Evolutionary conservation across 37 sponge, comb jelly and placozoan species (phyloP), one percentile per base, ranked within the genome.

Genomic region (Halichondria panicea): DNA sequence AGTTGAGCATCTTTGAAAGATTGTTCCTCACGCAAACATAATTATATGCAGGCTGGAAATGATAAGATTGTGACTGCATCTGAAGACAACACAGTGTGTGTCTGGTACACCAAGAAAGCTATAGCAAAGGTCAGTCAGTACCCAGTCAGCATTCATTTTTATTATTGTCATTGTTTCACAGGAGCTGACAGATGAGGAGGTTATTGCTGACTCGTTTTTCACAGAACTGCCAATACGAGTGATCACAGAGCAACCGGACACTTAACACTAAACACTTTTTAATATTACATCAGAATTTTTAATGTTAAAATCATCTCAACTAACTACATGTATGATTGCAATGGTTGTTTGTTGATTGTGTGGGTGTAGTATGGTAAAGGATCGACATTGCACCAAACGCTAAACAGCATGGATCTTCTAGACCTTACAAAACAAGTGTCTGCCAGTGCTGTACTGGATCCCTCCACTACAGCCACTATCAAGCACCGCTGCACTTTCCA

Each of bases 71-170:
- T 91, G 28, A 87, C 74, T 52, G 71, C 75, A 18, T 52, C 84
- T 18, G 70, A 65, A 28, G 92, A 91, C 43, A 34, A 63, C 61
- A 83, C 88, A 27, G 55, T 91, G 19, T 82, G 87, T 78, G 61
- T 91, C 7, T 91, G 92, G 92, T 74, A 79, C 60, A 40, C 66
- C 46, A 79, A 78, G 50, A 86, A 68, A 36, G 53, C 54, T 2
- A 19, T 45, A 32, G 13, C 57, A 33, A 68, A 35, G 79, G 41
- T 30, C 35, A 48, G 45, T 4, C 18, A 35, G 36, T 4, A 64
- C 4, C n/a, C n/a, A n/a, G n/a, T n/a, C n/a, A n/a, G n/a, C n/a
- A n/a, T n/a, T n/a, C n/a, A n/a, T n/a, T n/a, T n/a, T n/a, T n/a
- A n/a, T n/a, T n/a, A n/a, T n/a, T n/a, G n/a, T n/a, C n/a, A n/a